Conservation (phyloP, 1,140 invertebrate species). For the Portunus trituberculatus region DNA sequence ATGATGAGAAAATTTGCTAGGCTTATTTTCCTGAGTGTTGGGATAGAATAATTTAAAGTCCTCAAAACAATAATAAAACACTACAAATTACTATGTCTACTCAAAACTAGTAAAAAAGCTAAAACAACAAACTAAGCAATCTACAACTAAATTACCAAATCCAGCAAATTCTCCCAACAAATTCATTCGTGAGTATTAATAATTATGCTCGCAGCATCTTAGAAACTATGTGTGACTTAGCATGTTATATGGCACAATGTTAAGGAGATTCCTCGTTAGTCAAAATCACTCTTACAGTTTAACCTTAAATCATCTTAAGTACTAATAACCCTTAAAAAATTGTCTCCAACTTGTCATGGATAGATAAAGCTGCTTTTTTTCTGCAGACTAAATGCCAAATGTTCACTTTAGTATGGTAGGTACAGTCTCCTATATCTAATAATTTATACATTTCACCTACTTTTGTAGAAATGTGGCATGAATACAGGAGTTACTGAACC, state of each 20-base stretch:
- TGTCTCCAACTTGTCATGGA: constrained; percentile 75
- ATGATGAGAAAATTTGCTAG: constrained; percentile 76
- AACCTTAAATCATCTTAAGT: constrained; percentile 74
- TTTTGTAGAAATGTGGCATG: constrained; percentile 8
- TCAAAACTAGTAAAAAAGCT: constrained; percentile 66
- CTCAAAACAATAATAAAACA: constrained; percentile 65
- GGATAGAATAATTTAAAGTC: constrained; percentile 67
- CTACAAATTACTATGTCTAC: constrained; percentile 71
- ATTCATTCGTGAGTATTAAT: constrained; percentile 75
- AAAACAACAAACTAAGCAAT: constrained; percentile 72
- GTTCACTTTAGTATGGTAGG: constrained; percentile 31
- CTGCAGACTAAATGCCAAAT: constrained; percentile 65
- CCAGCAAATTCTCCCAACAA: constrained; percentile 75
- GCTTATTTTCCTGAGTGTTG: constrained; percentile 75
- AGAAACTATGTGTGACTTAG: constrained; percentile 76
- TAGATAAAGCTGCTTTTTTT: constrained; percentile 71
- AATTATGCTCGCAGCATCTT: constrained; percentile 75
- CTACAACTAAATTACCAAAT: constrained; percentile 72
- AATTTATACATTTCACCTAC: constrained; percentile 12
- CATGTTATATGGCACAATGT: constrained; percentile 77
- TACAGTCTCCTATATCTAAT: not conserved
- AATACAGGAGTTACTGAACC: not conserved
- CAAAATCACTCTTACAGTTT: constrained; percentile 73
- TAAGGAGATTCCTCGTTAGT: constrained; percentile 76
- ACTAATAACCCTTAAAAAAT: constrained; percentile 75